Evolutionary conservation across 1,140 invertebrate genomes (phyloP).

Genomic region (Scaptomyza hsui): DNA sequence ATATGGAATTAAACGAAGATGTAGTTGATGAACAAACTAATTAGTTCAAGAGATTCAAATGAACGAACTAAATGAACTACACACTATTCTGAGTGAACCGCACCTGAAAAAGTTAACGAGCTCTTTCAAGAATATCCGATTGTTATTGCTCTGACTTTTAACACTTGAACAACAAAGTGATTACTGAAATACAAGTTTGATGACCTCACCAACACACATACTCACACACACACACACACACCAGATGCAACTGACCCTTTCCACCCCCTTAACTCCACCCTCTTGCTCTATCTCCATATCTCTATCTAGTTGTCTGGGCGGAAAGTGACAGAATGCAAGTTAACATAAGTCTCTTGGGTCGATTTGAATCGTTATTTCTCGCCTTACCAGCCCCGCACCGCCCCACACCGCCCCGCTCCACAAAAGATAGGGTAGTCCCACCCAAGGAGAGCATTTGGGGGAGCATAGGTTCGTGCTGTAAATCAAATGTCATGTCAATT

Average conservation of each 20-base stretch:
- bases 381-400: neutral
- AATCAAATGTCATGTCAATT: slow-evolving; percentile 77
- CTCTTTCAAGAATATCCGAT: too few relatives aligned
- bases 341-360: slow-evolving; percentile 33
- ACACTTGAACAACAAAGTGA: neutral
- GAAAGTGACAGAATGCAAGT: slow-evolving; percentile 42
- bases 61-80: too few relatives aligned
- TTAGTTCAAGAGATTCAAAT: too few relatives aligned
- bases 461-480: slow-evolving; percentile 40
- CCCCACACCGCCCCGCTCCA: neutral
- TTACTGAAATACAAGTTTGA: neutral
- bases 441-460: slow-evolving; percentile 5
- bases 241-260: neutral
- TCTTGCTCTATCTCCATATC: too few relatives aligned
- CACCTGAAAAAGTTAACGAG: too few relatives aligned
- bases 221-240: neutral
- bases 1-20: too few relatives aligned
- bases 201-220: neutral
- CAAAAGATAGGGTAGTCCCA: too few relatives aligned
- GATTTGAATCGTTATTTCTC: slow-evolving; percentile 28
- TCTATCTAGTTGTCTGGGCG: neutral
- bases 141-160: neutral
- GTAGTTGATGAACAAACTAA: too few relatives aligned
- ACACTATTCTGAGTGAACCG: too few relatives aligned
- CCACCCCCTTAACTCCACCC: neutral